Conservation (phyloP, 2,888 invertebrate species). For the Phalera bucephala region DNA sequence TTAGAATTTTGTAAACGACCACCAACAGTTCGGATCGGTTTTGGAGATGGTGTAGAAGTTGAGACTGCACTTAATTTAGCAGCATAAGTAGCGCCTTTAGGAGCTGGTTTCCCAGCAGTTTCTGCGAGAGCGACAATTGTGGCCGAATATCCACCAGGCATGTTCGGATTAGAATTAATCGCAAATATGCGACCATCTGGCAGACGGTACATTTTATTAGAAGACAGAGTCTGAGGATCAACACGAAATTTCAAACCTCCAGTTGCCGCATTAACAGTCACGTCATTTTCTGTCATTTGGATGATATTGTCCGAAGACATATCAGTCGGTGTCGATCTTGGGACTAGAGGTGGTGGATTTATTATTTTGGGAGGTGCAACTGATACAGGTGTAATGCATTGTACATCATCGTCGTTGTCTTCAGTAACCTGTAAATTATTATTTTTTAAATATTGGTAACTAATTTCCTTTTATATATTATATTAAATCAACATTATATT, state of each 20-base stretch:
- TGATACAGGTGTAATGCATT: conserved; percentile 73
- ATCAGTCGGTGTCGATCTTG: conserved; percentile 36
- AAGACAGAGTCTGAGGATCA: conserved; percentile 76
- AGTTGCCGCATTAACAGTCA: conserved; percentile 72
- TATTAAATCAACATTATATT: too few relatives aligned
- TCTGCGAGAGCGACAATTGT: conserved; percentile 76
- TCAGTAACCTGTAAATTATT: conserved; percentile 59
- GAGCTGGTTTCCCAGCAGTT: conserved; percentile 35
- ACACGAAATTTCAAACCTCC: conserved; percentile 78
- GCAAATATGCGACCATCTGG: conserved; percentile 79
- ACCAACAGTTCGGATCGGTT: conserved; percentile 8
- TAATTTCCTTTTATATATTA: not conserved
- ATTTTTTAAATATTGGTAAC: conserved; percentile 4
- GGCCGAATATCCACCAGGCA: conserved; percentile 80
- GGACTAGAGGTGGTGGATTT: conserved; percentile 40
- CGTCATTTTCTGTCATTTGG: conserved; percentile 79
- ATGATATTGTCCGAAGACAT: conserved; percentile 63
- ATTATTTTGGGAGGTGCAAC: conserved; percentile 43
- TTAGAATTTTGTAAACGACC: conserved; percentile 7
- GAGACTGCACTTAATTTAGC: conserved; percentile 63
- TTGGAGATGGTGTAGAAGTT: conserved; percentile 21
- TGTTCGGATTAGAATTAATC: conserved; percentile 72
- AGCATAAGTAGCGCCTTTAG: conserved; percentile 62
- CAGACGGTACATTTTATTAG: conserved; percentile 78
- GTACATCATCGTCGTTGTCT: conserved; percentile 74